phyloP scores from a whole-genome alignment of 2,888 invertebrate species.

The Lottia gigantea region DNA sequence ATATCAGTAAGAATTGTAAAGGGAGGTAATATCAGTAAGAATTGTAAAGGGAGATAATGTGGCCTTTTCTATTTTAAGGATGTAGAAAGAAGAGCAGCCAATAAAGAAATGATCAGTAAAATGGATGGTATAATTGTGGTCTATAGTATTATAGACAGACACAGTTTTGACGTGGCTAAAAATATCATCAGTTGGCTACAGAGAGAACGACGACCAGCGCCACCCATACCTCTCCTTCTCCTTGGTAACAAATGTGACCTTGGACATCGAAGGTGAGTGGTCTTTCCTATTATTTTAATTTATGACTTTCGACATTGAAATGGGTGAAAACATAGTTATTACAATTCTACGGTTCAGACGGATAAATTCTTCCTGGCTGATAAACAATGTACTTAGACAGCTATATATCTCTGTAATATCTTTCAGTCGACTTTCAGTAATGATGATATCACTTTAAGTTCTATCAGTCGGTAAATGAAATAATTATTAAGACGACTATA shows the following conservation, averaged over 20 bases:
- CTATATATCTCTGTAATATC: no score
- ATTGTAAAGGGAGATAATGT: constrained; percentile 24
- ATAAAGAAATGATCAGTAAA: constrained; percentile 40
- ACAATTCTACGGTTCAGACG: no score
- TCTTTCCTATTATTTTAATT: no score
- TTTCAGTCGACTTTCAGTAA: no score
- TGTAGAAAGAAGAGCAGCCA: constrained; percentile 34
- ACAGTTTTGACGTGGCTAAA: constrained; percentile 41
- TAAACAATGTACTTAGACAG: no score
- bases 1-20: constrained; percentile 20
- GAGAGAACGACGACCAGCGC: constrained; percentile 33
- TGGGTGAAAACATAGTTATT: no score
- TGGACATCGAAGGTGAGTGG: constrained; percentile 39
- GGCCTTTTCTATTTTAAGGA: constrained; percentile 29
- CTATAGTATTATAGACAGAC: constrained; percentile 42
- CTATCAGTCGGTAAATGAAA: no score
- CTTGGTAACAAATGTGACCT: constrained; percentile 49
- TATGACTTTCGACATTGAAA: no score
- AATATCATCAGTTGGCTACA: constrained; percentile 40
- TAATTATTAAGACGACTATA: no score
- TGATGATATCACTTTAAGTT: no score
- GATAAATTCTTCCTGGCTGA: no score
- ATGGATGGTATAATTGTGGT: constrained; percentile 46
- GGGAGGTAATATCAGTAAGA: constrained; percentile 24
- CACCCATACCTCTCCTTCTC: constrained; percentile 39